Conservation (phyloP, 1,140 invertebrate genomes). For the Habropoda laboriosa region DNA sequence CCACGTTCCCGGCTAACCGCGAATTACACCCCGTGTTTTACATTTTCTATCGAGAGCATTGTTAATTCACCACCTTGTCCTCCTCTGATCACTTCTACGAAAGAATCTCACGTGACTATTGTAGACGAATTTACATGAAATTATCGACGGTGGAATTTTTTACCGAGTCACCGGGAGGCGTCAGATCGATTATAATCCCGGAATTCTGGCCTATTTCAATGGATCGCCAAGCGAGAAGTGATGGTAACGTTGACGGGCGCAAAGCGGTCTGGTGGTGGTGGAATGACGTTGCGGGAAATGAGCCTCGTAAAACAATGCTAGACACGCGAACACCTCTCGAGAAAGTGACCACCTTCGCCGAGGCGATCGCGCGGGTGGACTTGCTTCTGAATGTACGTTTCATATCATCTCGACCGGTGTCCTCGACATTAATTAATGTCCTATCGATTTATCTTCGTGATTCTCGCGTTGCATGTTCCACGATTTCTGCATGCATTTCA, state of each 20-base stretch:
- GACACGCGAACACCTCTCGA: conserved; percentile 70
- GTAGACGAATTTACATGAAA: background rate
- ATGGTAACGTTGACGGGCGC: conserved; percentile 50
- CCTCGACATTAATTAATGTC: conserved; percentile 48
- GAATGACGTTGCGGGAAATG: conserved; percentile 77
- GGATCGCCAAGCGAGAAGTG: conserved; percentile 45
- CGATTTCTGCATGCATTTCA: background rate
- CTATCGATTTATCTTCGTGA: conserved; percentile 36
- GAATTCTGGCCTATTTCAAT: conserved; percentile 58
- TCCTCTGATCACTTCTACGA: background rate
- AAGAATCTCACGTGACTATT: background rate
- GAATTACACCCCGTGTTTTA: background rate
- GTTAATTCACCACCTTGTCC: background rate
- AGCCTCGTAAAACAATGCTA: conserved; percentile 75
- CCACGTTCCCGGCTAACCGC: background rate
- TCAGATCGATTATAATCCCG: conserved; percentile 41
- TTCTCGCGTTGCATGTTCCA: conserved; percentile 8
- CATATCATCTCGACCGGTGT: conserved; percentile 42
- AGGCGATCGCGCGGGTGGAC: conserved; percentile 36
- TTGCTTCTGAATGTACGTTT: conserved; percentile 48
- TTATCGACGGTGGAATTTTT: conserved; percentile 31
- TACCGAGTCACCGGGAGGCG: conserved; percentile 27
- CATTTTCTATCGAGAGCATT: background rate
- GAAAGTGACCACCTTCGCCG: conserved; percentile 51
- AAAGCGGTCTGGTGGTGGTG: conserved; percentile 53